Percentiles rank a stretch among this genome's conserved stretches.
Evolutionary conservation across 2,113 vertebrate genomes (phyloP).

Genomic region (Nipponia nippon): DNA sequence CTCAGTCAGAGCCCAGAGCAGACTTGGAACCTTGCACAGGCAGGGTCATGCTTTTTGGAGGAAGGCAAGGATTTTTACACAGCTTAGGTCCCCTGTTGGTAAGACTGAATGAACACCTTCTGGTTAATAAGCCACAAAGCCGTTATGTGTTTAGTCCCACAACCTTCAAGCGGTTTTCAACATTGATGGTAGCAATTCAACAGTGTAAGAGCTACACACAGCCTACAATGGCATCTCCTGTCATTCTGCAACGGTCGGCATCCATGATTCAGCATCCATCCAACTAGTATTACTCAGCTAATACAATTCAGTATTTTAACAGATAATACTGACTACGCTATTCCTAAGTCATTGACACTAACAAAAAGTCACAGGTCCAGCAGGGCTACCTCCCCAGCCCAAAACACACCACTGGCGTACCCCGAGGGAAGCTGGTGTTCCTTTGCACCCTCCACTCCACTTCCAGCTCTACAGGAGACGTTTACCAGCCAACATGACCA

Average conservation of each 20-base stretch:
- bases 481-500: not conserved
- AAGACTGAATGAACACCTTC: not conserved
- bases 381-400: not conserved
- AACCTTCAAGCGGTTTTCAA: not conserved
- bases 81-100: not conserved
- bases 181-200: not conserved
- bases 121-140: not conserved
- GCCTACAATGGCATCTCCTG: not conserved
- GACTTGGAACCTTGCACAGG: not conserved
- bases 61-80: not conserved
- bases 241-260: not conserved
- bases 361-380: not conserved
- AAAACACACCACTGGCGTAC: not conserved
- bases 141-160: not conserved
- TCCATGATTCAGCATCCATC: not conserved
- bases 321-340: not conserved
- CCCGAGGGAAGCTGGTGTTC: not conserved
- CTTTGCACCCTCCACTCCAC: accelerated
- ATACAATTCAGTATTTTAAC: not conserved
- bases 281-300: not conserved
- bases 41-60: not conserved
- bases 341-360: not conserved
- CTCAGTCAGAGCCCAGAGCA: not conserved
- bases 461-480: not conserved
- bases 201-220: not conserved